phyloP scores from a whole-genome alignment of 2,888 invertebrate genomes.

The Sisyra terminalis region DNA sequence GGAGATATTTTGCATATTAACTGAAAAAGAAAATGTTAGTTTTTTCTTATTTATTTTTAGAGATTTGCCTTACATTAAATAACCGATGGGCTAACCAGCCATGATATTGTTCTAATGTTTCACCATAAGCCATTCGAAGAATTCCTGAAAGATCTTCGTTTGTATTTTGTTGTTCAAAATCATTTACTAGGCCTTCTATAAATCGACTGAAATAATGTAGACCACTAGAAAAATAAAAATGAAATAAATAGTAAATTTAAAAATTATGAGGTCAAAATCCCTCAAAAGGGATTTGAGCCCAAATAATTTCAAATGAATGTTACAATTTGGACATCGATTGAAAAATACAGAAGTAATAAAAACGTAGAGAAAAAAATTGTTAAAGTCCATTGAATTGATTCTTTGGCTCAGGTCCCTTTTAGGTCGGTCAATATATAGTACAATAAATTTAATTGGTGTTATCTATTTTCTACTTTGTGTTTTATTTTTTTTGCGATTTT shows the following conservation, averaged over 20 bases:
- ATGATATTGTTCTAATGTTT: constrained; percentile 54
- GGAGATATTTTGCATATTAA: constrained; percentile 47
- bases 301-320: no score
- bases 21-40: constrained; percentile 26
- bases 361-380: no score
- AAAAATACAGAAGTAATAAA: no score
- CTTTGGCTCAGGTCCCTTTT: no score
- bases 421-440: no score
- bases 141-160: constrained; percentile 42
- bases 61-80: constrained; percentile 40
- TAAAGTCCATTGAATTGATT: no score
- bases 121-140: constrained; percentile 48
- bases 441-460: no score
- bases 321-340: no score
- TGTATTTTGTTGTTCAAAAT: constrained; percentile 26
- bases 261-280: no score
- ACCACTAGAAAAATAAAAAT: constrained; percentile 30
- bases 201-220: constrained; percentile 42
- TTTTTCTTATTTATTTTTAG: background rate
- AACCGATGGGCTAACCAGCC: constrained; percentile 60
- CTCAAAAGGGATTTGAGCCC: no score
- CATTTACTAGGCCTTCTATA: constrained; percentile 36
- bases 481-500: no score
- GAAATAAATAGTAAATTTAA: constrained; percentile 2
- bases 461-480: no score